Evolutionary conservation across 2,888 invertebrate genomes (phyloP).

Genomic region (Branchipolynoe longqiensis): DNA sequence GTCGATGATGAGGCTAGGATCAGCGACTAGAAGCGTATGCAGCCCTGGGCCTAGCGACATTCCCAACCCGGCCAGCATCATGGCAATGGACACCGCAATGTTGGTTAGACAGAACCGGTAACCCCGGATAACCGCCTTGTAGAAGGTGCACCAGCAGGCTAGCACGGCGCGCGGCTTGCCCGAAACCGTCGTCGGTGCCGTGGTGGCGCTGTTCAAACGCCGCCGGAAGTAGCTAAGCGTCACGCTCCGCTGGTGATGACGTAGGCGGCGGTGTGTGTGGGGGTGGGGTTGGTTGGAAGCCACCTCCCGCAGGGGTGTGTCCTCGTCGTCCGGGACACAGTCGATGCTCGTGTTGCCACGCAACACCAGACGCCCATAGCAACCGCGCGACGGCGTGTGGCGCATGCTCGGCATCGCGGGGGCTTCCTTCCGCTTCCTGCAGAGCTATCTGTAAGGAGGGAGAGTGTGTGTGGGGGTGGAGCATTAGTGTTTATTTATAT

Average conservation of each 20-base stretch:
- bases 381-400: slow-evolving; percentile 44
- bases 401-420: slow-evolving; percentile 59
- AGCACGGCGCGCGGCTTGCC: background rate
- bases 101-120: slow-evolving; percentile 23
- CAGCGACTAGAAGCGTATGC: background rate
- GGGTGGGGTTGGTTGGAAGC: background rate
- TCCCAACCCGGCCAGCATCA: slow-evolving; percentile 8
- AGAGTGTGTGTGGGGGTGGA: too few species aligned
- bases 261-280: too few species aligned
- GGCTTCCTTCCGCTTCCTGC: too few species aligned
- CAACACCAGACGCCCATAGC: slow-evolving; percentile 41
- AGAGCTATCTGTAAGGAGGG: too few species aligned
- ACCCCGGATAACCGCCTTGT: background rate
- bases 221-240: slow-evolving; percentile 1
- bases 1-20: slow-evolving; percentile 70
- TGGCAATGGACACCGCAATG: slow-evolving; percentile 1
- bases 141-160: background rate
- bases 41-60: slow-evolving; percentile 37
- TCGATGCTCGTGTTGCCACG: slow-evolving; percentile 44
- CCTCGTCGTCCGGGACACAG: background rate
- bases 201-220: background rate
- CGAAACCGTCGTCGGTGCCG: background rate
- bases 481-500: too few species aligned
- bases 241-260: background rate
- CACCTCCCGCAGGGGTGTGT: background rate